Evolutionary conservation across 1,140 invertebrate species (phyloP), one percentile per base, ranked within the genome.

Genomic region (Lepeophtheirus salmonis): DNA sequence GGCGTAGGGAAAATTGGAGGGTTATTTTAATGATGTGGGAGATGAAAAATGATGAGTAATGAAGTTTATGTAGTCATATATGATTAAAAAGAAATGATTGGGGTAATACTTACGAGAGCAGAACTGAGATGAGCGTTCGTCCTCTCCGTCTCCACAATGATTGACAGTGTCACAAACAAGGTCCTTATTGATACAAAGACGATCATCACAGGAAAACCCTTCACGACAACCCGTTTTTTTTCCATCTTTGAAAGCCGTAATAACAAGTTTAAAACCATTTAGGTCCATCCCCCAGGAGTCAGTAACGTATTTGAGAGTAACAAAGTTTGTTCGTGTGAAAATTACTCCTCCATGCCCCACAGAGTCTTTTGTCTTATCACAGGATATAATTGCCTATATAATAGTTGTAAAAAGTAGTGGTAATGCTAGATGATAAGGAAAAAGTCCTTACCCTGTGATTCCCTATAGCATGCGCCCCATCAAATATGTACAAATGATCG

Each of bases 241-340:
- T 64, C 66, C 66, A 63, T 54, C 87, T 74, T 90, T 91, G 68
- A 90, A 84, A 64, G 88, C 86, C 50, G 88, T 92, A 74, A 92
- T 89, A 71, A 92, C 82, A 63, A 94, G 79, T 66, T 83, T 84
- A 76, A 92, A 94, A 62, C 88, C 87, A 73, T 90, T 89, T 64
- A 80, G 77, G 69, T 86, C 81, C 56, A 86, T 88, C 56, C 86
- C 88, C 84, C 86, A 91, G 67, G 77, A 79, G 74, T 94, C 89
- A 41, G 88, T 91, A 67, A 87, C 83, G 76, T 91, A 92, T 72
- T 87, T 89, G 63, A 92, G 77, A 20, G 89, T 92, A 63, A 94
- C 84, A 73, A 86, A 89, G 76, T 90, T 90, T 68, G 84, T 88
- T 65, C 84, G 79, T 25, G 86, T 91, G 73, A 86, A 86, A 70